A percentile compares a stretch with the other conserved stretches of the same genome.
Conservation (phyloP, 2,113 vertebrate species). For the Microcebus tavaratra region DNA sequence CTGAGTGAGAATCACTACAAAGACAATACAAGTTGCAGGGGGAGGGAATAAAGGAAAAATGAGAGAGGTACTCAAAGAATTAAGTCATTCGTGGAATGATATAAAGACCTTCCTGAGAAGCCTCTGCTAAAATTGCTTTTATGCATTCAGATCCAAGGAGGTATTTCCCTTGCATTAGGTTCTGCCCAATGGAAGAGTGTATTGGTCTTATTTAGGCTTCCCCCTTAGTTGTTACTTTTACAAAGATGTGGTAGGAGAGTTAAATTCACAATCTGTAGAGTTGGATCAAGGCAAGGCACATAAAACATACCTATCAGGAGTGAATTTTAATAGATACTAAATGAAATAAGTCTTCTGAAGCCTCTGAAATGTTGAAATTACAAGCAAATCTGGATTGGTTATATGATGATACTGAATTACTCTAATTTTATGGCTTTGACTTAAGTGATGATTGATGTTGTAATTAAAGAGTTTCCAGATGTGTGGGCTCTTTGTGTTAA, state of each 20-base stretch:
- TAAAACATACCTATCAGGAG: not conserved
- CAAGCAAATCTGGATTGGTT: not conserved
- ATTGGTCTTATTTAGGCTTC: not conserved
- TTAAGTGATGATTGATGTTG: not conserved
- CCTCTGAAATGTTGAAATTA: conserved; percentile 1
- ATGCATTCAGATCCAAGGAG: not conserved
- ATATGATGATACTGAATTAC: not conserved
- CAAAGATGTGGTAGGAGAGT: not conserved
- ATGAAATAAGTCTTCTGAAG: not conserved
- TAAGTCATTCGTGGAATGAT: not conserved
- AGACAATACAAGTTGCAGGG: not conserved
- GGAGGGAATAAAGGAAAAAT: not conserved
- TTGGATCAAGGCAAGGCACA: not conserved
- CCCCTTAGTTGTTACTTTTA: not conserved
- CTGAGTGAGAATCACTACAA: not conserved
- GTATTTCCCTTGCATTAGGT: not conserved
- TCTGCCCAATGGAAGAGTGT: not conserved
- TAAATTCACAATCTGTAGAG: not conserved
- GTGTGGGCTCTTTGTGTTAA: not conserved
- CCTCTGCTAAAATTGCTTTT: not conserved
- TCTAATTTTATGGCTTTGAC: not conserved
- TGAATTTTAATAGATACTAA: not conserved
- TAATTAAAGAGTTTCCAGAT: conserved; percentile 3
- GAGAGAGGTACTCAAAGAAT: not conserved
- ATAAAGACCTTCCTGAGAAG: not conserved